Evolutionary conservation across 2,113 vertebrate species (phyloP).

Genomic region (Rhodinocichla rosea): DNA sequence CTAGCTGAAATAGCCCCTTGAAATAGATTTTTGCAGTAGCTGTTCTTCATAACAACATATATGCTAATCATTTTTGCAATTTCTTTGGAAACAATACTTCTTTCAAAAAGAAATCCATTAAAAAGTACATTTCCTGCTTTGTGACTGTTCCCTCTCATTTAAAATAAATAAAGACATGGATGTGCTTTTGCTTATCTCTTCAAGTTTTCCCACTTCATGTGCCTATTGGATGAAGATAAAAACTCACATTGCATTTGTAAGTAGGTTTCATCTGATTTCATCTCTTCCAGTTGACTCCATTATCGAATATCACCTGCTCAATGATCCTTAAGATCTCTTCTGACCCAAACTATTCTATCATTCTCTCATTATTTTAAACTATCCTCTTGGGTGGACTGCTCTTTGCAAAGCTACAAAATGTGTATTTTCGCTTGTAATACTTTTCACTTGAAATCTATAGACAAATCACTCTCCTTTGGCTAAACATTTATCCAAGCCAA

Average conservation of each 20-base stretch:
- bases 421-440: background rate
- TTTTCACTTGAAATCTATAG: background rate
- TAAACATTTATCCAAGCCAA: background rate
- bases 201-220: background rate
- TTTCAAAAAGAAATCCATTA: background rate
- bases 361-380: background rate
- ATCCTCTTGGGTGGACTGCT: background rate
- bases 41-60: background rate
- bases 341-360: background rate
- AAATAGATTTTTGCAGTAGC: conserved; percentile 44
- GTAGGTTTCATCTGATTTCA: background rate
- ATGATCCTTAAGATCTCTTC: background rate
- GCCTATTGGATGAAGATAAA: background rate
- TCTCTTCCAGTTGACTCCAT: background rate
- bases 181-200: background rate
- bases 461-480: background rate
- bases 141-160: background rate
- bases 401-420: background rate
- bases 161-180: background rate
- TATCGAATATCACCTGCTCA: background rate
- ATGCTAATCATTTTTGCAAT: background rate
- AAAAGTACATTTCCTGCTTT: background rate
- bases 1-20: conserved; percentile 8
- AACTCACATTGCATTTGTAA: background rate
- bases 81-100: background rate